These are phyloP conservation scores for Drosophila monieri DNA, from an alignment of 2,888 invertebrate species.

Conservation along the genomic window DNA sequence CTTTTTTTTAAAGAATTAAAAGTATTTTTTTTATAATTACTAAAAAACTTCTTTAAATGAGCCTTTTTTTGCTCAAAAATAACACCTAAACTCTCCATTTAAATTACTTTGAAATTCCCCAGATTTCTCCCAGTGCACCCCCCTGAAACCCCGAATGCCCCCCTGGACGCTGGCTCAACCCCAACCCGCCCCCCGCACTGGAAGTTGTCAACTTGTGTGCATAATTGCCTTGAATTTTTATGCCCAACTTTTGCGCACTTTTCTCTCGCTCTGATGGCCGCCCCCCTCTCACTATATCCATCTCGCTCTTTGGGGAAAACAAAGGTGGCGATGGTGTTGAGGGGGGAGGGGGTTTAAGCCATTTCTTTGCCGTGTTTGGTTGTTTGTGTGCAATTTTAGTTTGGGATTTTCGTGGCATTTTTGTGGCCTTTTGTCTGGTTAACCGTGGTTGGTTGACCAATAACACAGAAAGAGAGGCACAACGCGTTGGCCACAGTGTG, in stretches of 20 bases:
- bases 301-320: constrained; percentile 18
- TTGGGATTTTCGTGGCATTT: constrained; percentile 83
- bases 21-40: no score
- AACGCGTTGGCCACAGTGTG: constrained; percentile 7
- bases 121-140: constrained; percentile 4
- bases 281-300: background rate
- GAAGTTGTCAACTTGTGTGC: constrained; percentile 79
- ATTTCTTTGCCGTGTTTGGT: constrained; percentile 42
- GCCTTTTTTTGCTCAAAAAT: no score
- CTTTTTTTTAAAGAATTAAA: no score
- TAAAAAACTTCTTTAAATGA: no score
- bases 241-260: constrained; percentile 59
- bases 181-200: constrained; percentile 26
- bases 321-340: background rate
- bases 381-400: constrained; percentile 81
- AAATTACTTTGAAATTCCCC: background rate
- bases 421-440: constrained; percentile 83
- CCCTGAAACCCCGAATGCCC: constrained; percentile 5
- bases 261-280: constrained; percentile 30
- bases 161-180: constrained; percentile 1
- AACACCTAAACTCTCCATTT: background rate
- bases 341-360: constrained; percentile 19
- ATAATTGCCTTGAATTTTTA: constrained; percentile 71
- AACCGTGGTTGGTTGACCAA: constrained; percentile 82
- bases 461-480: constrained; percentile 57